Evolutionary conservation across 2,113 vertebrate species (phyloP).

Genomic region (Stigmatopora argus): DNA sequence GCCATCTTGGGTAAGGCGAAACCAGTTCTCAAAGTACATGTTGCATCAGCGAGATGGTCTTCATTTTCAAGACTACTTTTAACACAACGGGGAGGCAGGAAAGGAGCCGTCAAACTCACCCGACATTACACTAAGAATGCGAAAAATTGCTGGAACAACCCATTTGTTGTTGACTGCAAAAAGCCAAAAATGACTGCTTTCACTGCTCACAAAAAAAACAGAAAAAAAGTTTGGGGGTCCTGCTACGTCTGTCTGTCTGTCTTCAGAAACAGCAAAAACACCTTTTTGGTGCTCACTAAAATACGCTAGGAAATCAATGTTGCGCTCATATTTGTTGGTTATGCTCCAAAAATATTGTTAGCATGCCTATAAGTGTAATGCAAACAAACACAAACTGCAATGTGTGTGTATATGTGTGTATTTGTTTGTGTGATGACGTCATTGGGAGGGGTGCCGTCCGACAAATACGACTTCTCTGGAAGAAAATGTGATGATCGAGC

Average conservation of each 20-base stretch:
- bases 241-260: slow-evolving; percentile 42
- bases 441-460: slow-evolving; percentile 29
- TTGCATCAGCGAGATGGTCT: too few species aligned
- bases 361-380: slow-evolving; percentile 26
- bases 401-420: slow-evolving; percentile 5
- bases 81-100: too few species aligned
- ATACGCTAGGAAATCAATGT: neutral
- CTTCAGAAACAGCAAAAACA: slow-evolving; percentile 2
- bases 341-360: neutral
- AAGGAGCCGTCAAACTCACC: too few species aligned
- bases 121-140: too few species aligned
- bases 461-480: too few species aligned
- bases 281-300: neutral
- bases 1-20: too few species aligned
- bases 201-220: too few species aligned
- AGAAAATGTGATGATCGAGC: slow-evolving; percentile 76
- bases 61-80: too few species aligned
- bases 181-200: too few species aligned
- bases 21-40: too few species aligned
- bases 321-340: neutral
- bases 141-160: too few species aligned
- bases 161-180: too few species aligned
- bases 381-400: slow-evolving; percentile 28
- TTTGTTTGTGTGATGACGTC: slow-evolving; percentile 24
- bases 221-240: slow-evolving; percentile 1